Percentiles rank a stretch among this genome's conserved stretches.
Evolutionary conservation across 2,113 vertebrate species (phyloP).

Genomic region (Oncorhynchus tshawytscha): DNA sequence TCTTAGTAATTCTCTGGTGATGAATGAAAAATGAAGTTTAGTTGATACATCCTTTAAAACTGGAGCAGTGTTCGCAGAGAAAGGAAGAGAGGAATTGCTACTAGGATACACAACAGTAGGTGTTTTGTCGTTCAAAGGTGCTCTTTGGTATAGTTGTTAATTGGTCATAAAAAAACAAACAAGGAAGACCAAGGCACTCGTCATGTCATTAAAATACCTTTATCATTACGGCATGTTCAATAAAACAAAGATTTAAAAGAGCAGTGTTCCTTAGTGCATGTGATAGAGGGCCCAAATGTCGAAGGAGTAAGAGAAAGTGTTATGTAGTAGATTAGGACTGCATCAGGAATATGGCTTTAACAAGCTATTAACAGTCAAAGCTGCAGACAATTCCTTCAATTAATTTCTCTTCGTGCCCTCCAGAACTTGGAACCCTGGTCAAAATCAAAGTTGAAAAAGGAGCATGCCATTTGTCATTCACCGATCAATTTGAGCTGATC

Average conservation of each 20-base stretch:
- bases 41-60: background rate
- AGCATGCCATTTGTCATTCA: conserved; percentile 46
- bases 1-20: too few relatives aligned
- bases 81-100: too few relatives aligned
- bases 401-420: background rate
- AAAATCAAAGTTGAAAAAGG: conserved; percentile 15
- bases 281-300: background rate
- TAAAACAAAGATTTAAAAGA: too few relatives aligned
- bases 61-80: background rate
- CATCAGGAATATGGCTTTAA: background rate
- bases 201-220: too few relatives aligned
- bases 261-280: background rate
- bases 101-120: too few relatives aligned
- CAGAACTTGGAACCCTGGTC: background rate
- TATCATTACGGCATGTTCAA: too few relatives aligned
- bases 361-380: background rate
- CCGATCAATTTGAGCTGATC: conserved; percentile 42
- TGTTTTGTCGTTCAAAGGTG: too few relatives aligned
- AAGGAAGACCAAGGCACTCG: too few relatives aligned
- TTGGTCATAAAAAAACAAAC: too few relatives aligned
- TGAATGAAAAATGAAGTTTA: background rate
- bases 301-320: background rate
- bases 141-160: too few relatives aligned
- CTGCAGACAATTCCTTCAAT: background rate
- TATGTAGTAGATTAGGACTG: background rate